Evolutionary conservation across 2,113 vertebrate genomes (phyloP).

Genomic region (Cyphomyrus plagiostoma): DNA sequence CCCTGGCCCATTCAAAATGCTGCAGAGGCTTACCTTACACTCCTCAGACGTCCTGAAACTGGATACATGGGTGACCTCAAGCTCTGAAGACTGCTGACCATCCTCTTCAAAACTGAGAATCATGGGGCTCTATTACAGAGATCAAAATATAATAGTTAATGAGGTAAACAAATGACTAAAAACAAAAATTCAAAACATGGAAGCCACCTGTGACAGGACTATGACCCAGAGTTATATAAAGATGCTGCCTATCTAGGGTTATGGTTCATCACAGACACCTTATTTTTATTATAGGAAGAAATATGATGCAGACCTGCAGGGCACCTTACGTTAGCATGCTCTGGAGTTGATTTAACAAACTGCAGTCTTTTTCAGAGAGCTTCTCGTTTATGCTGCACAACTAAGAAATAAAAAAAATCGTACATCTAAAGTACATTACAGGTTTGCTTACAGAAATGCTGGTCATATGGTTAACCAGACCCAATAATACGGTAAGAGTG

Average conservation of each 20-base stretch:
- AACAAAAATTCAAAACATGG: neutral
- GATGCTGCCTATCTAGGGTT: neutral
- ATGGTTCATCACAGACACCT: neutral
- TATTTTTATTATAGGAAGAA: neutral
- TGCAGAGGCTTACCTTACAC: slow-evolving; percentile 69
- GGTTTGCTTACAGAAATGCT: neutral
- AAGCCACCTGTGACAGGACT: neutral
- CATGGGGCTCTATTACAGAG: slow-evolving; percentile 58
- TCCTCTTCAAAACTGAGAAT: slow-evolving; percentile 74
- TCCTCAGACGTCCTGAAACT: slow-evolving; percentile 61
- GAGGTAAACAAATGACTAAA: neutral
- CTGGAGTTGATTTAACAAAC: neutral
- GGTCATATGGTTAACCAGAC: neutral
- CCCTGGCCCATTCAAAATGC: neutral
- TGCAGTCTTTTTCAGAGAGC: neutral
- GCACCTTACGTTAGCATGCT: neutral
- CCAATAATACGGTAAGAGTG: neutral
- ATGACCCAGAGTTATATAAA: neutral
- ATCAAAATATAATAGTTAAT: neutral
- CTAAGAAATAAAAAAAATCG: neutral
- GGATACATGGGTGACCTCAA: slow-evolving; percentile 65
- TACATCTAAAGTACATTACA: neutral
- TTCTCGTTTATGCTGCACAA: neutral
- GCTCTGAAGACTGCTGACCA: slow-evolving; percentile 63
- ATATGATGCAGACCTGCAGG: neutral